Conservation (phyloP, 2,888 invertebrate species). For the Thumatha senex region DNA sequence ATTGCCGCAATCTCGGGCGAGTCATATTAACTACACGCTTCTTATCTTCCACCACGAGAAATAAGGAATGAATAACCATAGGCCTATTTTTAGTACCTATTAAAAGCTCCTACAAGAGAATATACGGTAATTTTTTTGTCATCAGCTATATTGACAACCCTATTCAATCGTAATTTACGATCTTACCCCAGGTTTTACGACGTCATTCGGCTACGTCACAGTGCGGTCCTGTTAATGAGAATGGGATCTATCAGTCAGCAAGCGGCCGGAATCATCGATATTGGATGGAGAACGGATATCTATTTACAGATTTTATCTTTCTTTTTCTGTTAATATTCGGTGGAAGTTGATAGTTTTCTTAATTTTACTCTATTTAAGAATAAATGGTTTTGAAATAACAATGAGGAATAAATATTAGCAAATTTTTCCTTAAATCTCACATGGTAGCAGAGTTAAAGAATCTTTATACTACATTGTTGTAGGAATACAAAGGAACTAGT, state of each 20-base stretch:
- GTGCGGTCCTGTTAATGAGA: slow-evolving; percentile 60
- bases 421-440: too few species aligned
- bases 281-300: slow-evolving; percentile 67
- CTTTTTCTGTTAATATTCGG: slow-evolving; percentile 15
- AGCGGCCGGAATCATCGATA: slow-evolving; percentile 55
- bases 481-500: too few species aligned
- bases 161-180: slow-evolving; percentile 52
- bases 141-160: slow-evolving; percentile 41
- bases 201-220: slow-evolving; percentile 44
- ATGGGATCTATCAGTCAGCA: slow-evolving; percentile 72
- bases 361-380: background rate
- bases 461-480: too few species aligned
- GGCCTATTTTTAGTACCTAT: background rate
- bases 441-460: too few species aligned
- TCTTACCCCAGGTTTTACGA: slow-evolving; percentile 43
- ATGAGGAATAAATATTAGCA: background rate
- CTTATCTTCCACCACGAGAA: too few species aligned
- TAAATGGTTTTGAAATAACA: background rate
- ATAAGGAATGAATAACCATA: too few species aligned
- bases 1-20: too few species aligned
- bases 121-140: slow-evolving; percentile 32
- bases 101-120: slow-evolving; percentile 1
- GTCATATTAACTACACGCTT: too few species aligned
- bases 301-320: slow-evolving; percentile 57
- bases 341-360: slow-evolving; percentile 3